Base-by-base conservation (phyloP, 2,888 invertebrate genomes). In the Dasypogon diadema region DNA sequence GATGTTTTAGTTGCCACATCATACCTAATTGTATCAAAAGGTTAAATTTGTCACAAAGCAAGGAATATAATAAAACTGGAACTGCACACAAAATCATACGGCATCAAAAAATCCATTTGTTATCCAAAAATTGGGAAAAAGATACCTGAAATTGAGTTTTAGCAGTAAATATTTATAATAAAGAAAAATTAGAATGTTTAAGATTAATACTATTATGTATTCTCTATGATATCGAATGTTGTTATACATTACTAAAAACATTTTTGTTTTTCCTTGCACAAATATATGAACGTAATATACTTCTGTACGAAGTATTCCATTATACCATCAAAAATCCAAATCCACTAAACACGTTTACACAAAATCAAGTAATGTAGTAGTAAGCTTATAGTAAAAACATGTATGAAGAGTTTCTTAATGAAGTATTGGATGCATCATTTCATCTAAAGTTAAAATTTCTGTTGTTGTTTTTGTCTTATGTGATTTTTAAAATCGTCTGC, bases 401-500 rank as follows among this genome's bases (percentile, higher is more conserved):
- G 46, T 26, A 42, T 24, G 56, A 24, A 58, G 46, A 46, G 18
- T 55, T 73, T 56, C 14, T 46, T 48, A 21, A 24, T 48, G 14
- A 54, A 55, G 8, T 46, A 30, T 55, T 72, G 30, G 46, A 68
- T 48, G 24, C 46, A 42, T 68, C 24, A 22, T 55, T 22, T 21
- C 42, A 63, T 63, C 63, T 55, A 21, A 68, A 48, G 48, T 8
- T 68, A 24, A 42, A 12, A n/a, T 12, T 63, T n/a, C n/a, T 18
- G 18, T 46, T 42, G 34, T 63, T 14, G 16, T 8, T 54, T 54
- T 34, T 21, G n/a, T 72, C 16, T 30, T 24, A 16, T 46, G 6
- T 21, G 37, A 37, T 22, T 22, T 78, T 83, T 85, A 86, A 82
- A 85, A 86, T 81, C 86, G 86, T 82, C 86, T 83, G 79, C 86